A percentile compares a stretch with the other conserved stretches of the same genome.
phyloP scores from a whole-genome alignment of 2,888 invertebrate species.

The Colostygia pectinataria region DNA sequence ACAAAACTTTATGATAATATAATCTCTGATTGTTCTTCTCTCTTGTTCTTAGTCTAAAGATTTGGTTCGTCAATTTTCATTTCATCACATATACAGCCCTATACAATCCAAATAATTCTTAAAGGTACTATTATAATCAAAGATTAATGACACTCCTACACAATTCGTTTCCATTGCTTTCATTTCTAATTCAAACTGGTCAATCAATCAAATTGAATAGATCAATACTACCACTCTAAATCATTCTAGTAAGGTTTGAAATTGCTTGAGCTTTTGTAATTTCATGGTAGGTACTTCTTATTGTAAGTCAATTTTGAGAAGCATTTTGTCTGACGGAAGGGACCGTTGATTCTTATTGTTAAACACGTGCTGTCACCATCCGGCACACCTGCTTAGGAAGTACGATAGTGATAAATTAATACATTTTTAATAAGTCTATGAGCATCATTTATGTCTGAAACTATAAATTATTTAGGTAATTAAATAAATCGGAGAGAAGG shows the following conservation, averaged over 20 bases:
- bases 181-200: constrained; percentile 50
- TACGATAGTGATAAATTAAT: constrained; percentile 50
- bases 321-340: constrained; percentile 54
- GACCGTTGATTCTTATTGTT: constrained; percentile 48
- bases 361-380: constrained; percentile 57
- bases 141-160: constrained; percentile 57
- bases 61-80: no score
- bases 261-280: constrained; percentile 12
- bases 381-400: constrained; percentile 62
- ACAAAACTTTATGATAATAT: no score
- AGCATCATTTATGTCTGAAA: constrained; percentile 29
- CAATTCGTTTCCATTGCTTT: constrained; percentile 51
- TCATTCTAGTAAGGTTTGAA: constrained; percentile 9
- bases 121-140: constrained; percentile 36
- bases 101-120: constrained; percentile 24
- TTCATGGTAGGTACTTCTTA: constrained; percentile 11
- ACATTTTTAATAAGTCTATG: constrained; percentile 44
- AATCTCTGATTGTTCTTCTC: no score
- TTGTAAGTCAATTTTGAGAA: constrained; percentile 35
- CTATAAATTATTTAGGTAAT: constrained; percentile 10
- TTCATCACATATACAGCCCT: constrained; percentile 8
- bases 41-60: no score
- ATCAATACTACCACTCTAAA: constrained; percentile 27
- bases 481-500: no score
- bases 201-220: constrained; percentile 55